Evolutionary conservation across 2,797 vertebrate species (phyloP).

Genomic region (Galaxias olidus): DNA sequence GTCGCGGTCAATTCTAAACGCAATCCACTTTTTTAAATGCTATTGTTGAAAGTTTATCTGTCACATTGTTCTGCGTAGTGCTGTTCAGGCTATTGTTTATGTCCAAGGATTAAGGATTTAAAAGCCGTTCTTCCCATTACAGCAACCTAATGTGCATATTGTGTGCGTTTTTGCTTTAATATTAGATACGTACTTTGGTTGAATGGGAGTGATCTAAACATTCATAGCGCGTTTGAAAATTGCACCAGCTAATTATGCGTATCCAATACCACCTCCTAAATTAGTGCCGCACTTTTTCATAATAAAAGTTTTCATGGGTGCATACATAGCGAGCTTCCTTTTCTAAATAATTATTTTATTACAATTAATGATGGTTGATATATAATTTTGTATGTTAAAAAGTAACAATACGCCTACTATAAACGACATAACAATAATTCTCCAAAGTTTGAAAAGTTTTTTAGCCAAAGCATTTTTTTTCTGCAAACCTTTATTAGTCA

Average conservation of each 20-base stretch:
- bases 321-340: too few species aligned
- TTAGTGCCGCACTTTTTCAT: not conserved
- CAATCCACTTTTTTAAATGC: slow-evolving; percentile 42
- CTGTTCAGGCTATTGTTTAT: slow-evolving; percentile 7
- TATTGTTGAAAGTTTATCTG: slow-evolving; percentile 37
- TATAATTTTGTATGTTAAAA: too few species aligned
- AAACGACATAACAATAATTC: too few species aligned
- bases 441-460: too few species aligned
- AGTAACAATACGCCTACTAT: too few species aligned
- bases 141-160: not conserved
- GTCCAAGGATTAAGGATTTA: not conserved
- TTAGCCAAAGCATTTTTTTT: too few species aligned
- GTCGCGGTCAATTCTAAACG: slow-evolving; percentile 42
- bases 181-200: slow-evolving; percentile 62
- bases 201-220: slow-evolving; percentile 68
- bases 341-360: too few species aligned
- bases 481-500: too few species aligned
- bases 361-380: too few species aligned
- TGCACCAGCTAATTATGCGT: slow-evolving; percentile 68
- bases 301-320: too few species aligned
- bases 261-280: slow-evolving; percentile 54
- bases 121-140: not conserved
- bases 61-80: slow-evolving; percentile 1
- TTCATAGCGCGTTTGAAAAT: slow-evolving; percentile 67
- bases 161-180: slow-evolving; percentile 34